Percentiles rank a stretch among this genome's conserved stretches.
Evolutionary conservation across 64 coral and sea anemone species (phyloP).

Genomic region (Montipora sp.): DNA sequence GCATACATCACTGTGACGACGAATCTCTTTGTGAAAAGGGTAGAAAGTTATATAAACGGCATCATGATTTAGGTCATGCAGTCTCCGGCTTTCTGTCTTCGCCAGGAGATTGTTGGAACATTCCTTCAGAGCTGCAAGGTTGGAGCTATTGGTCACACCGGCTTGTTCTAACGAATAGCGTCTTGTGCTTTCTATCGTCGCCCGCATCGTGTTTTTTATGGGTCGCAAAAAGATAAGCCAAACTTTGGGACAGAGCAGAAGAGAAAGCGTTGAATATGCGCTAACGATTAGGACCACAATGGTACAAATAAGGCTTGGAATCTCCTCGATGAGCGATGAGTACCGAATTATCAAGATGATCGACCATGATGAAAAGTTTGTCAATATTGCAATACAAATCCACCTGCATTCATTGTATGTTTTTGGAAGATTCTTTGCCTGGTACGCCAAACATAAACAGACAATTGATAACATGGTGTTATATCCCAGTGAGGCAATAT

Average conservation of each 20-base stretch:
- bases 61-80: too few species aligned
- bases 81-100: too few species aligned
- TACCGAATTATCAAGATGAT: constrained; percentile 50
- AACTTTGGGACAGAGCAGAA: constrained; percentile 83
- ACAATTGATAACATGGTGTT: constrained; percentile 51
- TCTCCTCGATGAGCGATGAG: background rate
- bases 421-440: constrained; percentile 66
- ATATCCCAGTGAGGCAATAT: constrained; percentile 67
- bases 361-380: constrained; percentile 64
- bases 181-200: constrained; percentile 69
- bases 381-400: constrained; percentile 77
- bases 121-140: too few species aligned
- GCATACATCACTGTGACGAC: background rate
- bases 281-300: constrained; percentile 54
- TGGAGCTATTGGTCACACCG: background rate
- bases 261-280: constrained; percentile 72
- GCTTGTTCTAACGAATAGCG: constrained; percentile 82
- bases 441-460: constrained; percentile 69
- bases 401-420: constrained; percentile 82
- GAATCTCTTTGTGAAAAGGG: background rate
- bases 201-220: constrained; percentile 81
- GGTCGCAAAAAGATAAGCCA: constrained; percentile 80
- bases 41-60: background rate
- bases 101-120: too few species aligned
- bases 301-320: constrained; percentile 19